Percentiles rank a stretch among this genome's conserved stretches.
Evolutionary conservation across 2,797 vertebrate species (phyloP).

Genomic region (Prionace glauca): DNA sequence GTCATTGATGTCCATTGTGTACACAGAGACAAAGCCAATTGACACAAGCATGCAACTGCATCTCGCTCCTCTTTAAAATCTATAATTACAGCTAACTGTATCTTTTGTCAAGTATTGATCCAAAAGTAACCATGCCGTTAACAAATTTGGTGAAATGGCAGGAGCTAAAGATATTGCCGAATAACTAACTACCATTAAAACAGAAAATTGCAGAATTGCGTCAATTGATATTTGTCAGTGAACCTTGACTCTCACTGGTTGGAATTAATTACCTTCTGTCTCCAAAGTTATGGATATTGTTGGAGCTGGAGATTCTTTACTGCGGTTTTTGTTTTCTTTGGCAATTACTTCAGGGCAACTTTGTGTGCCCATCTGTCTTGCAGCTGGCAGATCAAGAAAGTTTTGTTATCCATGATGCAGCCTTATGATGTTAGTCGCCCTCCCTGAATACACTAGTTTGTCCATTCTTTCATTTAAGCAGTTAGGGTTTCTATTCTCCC

Average conservation of each 20-base stretch:
- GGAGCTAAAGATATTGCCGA: neutral
- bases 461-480: neutral
- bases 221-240: neutral
- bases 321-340: neutral
- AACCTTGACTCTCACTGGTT: neutral
- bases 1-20: neutral
- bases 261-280: neutral
- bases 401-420: neutral
- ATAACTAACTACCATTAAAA: neutral
- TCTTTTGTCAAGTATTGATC: neutral
- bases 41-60: neutral
- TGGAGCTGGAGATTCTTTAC: neutral
- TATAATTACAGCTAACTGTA: neutral
- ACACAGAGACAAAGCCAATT: neutral
- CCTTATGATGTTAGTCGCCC: neutral
- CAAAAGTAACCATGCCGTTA: neutral
- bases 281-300: slow-evolving; percentile 1
- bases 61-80: neutral
- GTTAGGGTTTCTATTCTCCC: neutral
- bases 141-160: neutral
- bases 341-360: neutral
- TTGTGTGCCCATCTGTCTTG: neutral
- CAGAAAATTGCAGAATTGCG: neutral
- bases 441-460: neutral
- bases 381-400: neutral